A percentile compares a stretch with the other conserved stretches of the same genome.
phyloP scores from a whole-genome alignment of 2,113 vertebrate species.

The Helogale parvula region DNA sequence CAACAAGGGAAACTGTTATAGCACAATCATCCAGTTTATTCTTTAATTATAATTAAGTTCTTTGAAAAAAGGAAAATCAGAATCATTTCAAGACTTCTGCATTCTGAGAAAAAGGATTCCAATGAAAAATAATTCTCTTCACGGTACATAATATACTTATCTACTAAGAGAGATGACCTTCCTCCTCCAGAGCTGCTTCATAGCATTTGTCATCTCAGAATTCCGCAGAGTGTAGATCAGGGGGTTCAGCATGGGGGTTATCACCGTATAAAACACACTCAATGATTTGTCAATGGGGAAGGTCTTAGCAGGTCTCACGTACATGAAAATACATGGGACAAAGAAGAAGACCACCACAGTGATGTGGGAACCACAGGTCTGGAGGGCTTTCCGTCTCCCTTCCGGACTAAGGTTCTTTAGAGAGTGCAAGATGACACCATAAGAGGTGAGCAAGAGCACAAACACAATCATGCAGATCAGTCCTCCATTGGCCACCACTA shows the following conservation, averaged over 20 bases:
- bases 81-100: background rate
- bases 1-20: background rate
- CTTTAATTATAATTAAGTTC: background rate
- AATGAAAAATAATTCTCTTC: background rate
- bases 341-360: constrained; percentile 72
- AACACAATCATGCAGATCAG: constrained; percentile 35
- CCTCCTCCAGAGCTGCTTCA: constrained; percentile 34
- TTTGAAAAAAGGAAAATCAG: background rate
- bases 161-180: background rate
- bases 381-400: constrained; percentile 67
- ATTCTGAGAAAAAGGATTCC: background rate
- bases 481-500: constrained; percentile 50
- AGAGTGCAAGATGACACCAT: constrained; percentile 37
- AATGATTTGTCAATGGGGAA: constrained; percentile 44
- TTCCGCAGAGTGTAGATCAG: constrained; percentile 66
- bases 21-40: background rate
- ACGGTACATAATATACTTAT: background rate
- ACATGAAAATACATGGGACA: constrained; percentile 71
- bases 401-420: constrained; percentile 38
- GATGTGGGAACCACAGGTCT: constrained; percentile 68
- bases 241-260: constrained; percentile 63
- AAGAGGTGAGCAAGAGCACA: constrained; percentile 62
- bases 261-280: constrained; percentile 51
- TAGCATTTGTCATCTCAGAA: constrained; percentile 61
- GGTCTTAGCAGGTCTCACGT: constrained; percentile 48